Evolutionary conservation across 2,888 invertebrate genomes (phyloP).

Genomic region (Notodonta dromedarius): DNA sequence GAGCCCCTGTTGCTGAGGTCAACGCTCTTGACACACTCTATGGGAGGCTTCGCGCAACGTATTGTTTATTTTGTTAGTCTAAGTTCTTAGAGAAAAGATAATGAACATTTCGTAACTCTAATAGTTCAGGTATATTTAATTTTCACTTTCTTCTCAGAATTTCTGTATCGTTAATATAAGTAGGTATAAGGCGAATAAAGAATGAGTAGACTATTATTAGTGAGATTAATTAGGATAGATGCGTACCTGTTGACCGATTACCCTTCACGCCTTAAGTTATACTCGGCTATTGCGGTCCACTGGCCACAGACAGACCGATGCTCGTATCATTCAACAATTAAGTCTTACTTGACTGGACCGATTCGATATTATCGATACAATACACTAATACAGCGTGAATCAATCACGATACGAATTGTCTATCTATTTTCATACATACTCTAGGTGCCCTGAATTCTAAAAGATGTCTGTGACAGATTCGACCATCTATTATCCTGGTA

Average conservation of each 20-base stretch:
- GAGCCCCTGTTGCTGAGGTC: slow-evolving; percentile 59
- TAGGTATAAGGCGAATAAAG: slow-evolving; percentile 20
- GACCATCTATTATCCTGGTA: background rate
- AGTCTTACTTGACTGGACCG: slow-evolving; percentile 33
- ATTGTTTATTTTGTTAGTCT: slow-evolving; percentile 19
- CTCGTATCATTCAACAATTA: slow-evolving; percentile 43
- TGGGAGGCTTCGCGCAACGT: slow-evolving; percentile 36
- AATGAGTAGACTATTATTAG: slow-evolving; percentile 29
- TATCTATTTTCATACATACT: slow-evolving; percentile 10
- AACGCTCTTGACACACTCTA: slow-evolving; percentile 64
- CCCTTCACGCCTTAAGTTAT: slow-evolving; percentile 45
- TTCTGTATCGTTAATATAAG: background rate
- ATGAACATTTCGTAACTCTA: slow-evolving; percentile 9
- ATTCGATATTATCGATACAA: slow-evolving; percentile 29
- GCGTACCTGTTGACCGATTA: slow-evolving; percentile 53
- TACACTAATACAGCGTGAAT: slow-evolving; percentile 22
- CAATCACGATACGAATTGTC: slow-evolving; percentile 8
- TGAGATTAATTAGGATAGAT: slow-evolving; percentile 39
- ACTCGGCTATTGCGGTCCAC: slow-evolving; percentile 38
- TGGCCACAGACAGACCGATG: slow-evolving; percentile 43
- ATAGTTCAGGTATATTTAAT: background rate
- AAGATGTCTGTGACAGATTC: slow-evolving; percentile 2
- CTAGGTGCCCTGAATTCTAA: background rate
- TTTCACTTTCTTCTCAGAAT: background rate
- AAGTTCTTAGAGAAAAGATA: slow-evolving; percentile 8